phyloP scores from a whole-genome alignment of 2,113 vertebrate genomes.

The Todiramphus chloris region DNA sequence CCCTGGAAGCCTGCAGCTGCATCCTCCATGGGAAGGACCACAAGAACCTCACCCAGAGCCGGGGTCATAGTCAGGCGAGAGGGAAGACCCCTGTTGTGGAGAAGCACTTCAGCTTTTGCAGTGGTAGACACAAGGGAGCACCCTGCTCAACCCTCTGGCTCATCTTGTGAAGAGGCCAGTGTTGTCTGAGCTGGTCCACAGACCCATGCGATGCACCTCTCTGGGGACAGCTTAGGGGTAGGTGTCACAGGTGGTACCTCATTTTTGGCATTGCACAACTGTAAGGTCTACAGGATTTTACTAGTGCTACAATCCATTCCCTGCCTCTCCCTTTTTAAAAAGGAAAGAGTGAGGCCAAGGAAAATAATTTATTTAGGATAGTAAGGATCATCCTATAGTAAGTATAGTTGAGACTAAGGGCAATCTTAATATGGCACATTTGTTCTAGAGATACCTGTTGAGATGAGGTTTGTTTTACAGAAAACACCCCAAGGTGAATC shows the following conservation, averaged over 20 bases:
- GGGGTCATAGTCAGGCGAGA: too few species aligned
- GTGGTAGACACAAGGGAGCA: not conserved
- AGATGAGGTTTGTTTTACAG: not conserved
- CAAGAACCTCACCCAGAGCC: not conserved
- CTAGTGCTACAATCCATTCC: not conserved
- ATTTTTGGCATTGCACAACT: not conserved
- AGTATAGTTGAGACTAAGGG: not conserved
- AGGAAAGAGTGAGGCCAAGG: not conserved
- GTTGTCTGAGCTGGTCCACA: not conserved
- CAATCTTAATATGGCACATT: not conserved
- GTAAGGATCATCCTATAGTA: not conserved
- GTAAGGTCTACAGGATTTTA: not conserved
- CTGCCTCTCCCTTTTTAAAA: not conserved
- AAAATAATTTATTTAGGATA: not conserved
- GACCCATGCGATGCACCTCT: not conserved
- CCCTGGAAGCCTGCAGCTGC: not conserved
- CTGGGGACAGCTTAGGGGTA: not conserved
- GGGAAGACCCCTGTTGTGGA: rapidly evolving
- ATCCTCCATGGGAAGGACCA: not conserved
- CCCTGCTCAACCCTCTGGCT: not conserved
- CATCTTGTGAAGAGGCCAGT: not conserved
- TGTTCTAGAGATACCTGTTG: not conserved
- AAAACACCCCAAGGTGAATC: not conserved
- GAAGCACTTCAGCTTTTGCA: not conserved
- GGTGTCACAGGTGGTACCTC: rapidly evolving